These are phyloP conservation scores for Temnothorax longispinosus DNA, from an alignment of 1,140 invertebrate genomes.

Conservation along the genomic window DNA sequence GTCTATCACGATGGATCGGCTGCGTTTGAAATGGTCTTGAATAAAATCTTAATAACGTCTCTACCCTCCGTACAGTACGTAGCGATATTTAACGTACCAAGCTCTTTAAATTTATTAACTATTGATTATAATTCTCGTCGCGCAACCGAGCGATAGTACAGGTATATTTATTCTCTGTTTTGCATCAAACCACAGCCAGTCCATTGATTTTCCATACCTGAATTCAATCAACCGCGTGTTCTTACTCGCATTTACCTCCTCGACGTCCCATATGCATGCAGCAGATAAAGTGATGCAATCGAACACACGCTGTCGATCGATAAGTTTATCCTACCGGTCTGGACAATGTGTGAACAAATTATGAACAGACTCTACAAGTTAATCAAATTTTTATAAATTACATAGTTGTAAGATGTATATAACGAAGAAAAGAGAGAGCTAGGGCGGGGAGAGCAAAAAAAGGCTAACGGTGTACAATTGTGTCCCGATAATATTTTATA, in stretches of 20 bases:
- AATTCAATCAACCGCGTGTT: slow-evolving; percentile 40
- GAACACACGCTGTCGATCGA: slow-evolving; percentile 21
- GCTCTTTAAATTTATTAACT: slow-evolving; percentile 30
- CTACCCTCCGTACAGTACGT: not conserved
- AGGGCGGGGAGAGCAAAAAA: too few relatives aligned
- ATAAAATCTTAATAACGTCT: slow-evolving; percentile 2
- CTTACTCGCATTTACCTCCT: slow-evolving; percentile 32
- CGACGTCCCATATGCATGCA: not conserved
- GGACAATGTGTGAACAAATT: slow-evolving; percentile 2
- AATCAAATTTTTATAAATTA: not conserved
- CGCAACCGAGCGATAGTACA: not conserved
- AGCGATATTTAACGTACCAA: not conserved
- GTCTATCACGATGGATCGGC: not conserved
- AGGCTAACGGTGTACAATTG: not conserved
- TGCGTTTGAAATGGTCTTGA: not conserved
- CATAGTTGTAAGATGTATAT: not conserved
- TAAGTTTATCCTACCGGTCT: slow-evolving; percentile 24
- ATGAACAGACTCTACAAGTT: not conserved
- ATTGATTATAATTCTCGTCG: slow-evolving; percentile 30
- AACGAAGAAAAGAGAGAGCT: not conserved
- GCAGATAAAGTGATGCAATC: slow-evolving; percentile 36
- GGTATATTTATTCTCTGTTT: not conserved
- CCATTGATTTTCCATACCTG: slow-evolving; percentile 22
- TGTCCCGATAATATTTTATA: not conserved
- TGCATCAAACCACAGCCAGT: slow-evolving; percentile 2